Percentiles rank a stretch among this genome's conserved stretches.
phyloP scores from a whole-genome alignment of 2,113 vertebrate genomes.

The Lophura nycthemera region DNA sequence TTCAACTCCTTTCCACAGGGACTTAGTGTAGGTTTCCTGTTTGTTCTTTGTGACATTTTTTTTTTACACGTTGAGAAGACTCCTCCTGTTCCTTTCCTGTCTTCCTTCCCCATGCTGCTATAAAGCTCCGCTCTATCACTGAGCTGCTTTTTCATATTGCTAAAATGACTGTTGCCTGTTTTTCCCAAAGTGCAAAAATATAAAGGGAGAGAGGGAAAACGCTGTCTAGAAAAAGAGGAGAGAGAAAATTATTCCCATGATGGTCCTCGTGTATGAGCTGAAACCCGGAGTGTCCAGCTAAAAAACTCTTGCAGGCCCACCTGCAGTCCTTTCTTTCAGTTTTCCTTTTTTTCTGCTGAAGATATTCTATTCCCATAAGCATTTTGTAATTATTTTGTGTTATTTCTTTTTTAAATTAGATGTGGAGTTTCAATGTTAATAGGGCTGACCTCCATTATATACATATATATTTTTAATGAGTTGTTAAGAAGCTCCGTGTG shows the following conservation, averaged over 20 bases:
- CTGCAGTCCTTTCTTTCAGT: neutral
- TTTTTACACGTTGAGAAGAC: neutral
- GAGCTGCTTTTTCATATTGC: neutral
- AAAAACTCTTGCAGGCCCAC: neutral
- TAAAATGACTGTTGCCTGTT: neutral
- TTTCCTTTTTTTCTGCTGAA: neutral
- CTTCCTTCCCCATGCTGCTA: neutral
- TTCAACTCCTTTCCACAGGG: neutral
- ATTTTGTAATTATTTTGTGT: neutral
- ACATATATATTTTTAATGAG: constrained; percentile 37
- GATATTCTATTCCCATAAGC: neutral
- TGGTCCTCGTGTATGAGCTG: neutral
- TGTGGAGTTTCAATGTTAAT: neutral
- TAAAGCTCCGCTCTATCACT: neutral
- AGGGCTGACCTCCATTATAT: neutral
- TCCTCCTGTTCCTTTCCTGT: neutral
- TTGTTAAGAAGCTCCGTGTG: neutral
- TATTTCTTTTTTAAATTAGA: neutral
- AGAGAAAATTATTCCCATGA: fast-evolving
- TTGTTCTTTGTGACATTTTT: neutral
- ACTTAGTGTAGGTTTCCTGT: neutral
- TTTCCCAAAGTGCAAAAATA: neutral
- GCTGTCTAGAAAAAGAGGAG: neutral
- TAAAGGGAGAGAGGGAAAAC: neutral
- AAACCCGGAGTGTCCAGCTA: neutral